These are phyloP conservation scores for Luffia ferchaultella DNA, from an alignment of 2,888 invertebrate species.

Conservation along the genomic window DNA sequence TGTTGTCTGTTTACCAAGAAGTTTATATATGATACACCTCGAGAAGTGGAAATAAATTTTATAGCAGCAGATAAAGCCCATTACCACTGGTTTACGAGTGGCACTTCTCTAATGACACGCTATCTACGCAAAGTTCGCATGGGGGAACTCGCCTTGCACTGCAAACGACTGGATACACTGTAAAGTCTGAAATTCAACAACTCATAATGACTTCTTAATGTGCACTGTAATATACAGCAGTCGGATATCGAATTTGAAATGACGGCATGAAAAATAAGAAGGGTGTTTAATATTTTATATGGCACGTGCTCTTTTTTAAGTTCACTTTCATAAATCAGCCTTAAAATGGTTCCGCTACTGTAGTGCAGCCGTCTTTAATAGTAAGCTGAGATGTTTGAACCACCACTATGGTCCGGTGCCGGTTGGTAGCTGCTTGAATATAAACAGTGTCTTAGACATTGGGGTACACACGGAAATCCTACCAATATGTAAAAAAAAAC, in stretches of 20 bases:
- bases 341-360: no score
- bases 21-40: slow-evolving; percentile 26
- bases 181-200: background rate
- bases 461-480: no score
- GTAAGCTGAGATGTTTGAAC: no score
- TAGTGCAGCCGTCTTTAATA: no score
- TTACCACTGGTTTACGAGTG: slow-evolving; percentile 52
- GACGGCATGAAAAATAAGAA: background rate
- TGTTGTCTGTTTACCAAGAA: background rate
- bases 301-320: no score
- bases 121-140: slow-evolving; percentile 24
- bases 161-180: background rate
- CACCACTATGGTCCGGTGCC: no score
- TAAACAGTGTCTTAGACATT: no score
- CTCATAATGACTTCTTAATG: background rate
- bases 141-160: slow-evolving; percentile 19
- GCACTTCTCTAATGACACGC: slow-evolving; percentile 54
- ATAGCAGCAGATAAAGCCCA: slow-evolving; percentile 56
- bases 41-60: slow-evolving; percentile 56
- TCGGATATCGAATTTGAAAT: background rate
- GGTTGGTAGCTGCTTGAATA: no score
- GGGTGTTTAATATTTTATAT: no score
- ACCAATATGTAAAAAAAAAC: no score
- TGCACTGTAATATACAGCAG: background rate
- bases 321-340: no score